Evolutionary conservation across 1,140 invertebrate genomes (phyloP), one percentile per base, ranked within the genome.

Genomic region (Anagrus nilaparvatae): DNA sequence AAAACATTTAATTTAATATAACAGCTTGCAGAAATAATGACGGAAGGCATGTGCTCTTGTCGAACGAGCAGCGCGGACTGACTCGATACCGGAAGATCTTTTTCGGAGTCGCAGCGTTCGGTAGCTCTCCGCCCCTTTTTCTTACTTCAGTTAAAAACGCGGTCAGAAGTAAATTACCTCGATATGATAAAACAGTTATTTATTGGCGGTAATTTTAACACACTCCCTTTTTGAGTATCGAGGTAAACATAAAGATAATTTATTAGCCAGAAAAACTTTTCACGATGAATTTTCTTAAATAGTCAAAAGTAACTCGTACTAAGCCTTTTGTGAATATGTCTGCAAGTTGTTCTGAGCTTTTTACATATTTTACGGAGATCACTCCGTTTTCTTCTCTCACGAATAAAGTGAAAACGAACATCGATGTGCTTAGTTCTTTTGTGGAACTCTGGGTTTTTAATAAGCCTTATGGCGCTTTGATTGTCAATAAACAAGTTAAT

Each of bases 391-490:
- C 21, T 43, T 53, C 34, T 8, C 8, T 54, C 56, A 57, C 56
- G 52, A 37, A 62, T 17, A 42, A 57, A 59, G 23, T 60, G 56
- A 49, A 59, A 50, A 23, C 53, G 35, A 3, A 61, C 34, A 50
- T 61, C 55, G 35, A 58, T 60, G 42, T 59, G 56, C 40, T 61
- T 61, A 37, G 43, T 53, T 31, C 51, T 21, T 13, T 38, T 31
- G 30, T 60, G 44, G 30, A 56, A 57, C 43, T 58, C 51, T 4
- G 53, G 53, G 49, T 63, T 66, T 32, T 59, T 52, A 40, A 51
- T 50, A 43, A 69, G 36, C 37, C 54, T 51, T 10, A 71, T 59
- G 5, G 63, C 60, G 51, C 59, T 58, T 34, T 54, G 48, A 48
- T 59, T 58, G 32, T 58, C 53, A 39, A 45, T 16, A 30, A n/a